Evolutionary conservation across 2,113 vertebrate genomes (phyloP).

Genomic region (Pachycephala philippinensis): DNA sequence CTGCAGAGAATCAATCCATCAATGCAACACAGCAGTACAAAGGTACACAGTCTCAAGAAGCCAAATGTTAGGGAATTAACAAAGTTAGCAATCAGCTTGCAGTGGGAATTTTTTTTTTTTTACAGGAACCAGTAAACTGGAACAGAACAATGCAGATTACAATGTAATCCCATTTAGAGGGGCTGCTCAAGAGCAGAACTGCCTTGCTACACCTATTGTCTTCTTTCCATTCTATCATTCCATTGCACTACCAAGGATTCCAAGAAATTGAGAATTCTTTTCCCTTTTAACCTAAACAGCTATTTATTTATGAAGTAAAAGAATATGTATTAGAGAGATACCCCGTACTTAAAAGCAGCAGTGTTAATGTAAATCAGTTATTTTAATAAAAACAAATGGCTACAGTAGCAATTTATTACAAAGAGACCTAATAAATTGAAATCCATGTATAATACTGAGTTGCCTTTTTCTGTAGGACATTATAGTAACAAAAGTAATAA

Average conservation of each 20-base stretch:
- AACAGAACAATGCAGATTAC: not conserved
- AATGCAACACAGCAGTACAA: not conserved
- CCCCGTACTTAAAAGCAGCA: not conserved
- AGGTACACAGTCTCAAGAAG: not conserved
- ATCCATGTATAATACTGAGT: not conserved
- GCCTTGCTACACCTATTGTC: not conserved
- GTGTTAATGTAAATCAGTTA: not conserved
- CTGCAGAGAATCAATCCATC: not conserved
- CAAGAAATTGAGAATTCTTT: not conserved
- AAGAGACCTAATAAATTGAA: not conserved
- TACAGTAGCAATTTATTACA: not conserved
- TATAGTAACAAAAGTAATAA: not conserved
- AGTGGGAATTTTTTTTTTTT: not conserved
- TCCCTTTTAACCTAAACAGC: not conserved
- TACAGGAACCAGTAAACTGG: not conserved
- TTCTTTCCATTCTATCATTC: not conserved
- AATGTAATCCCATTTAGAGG: not conserved
- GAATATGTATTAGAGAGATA: not conserved
- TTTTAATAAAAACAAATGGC: not conserved
- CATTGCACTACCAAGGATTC: not conserved
- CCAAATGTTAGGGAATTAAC: not conserved
- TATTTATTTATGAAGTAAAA: not conserved
- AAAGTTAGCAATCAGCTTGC: not conserved
- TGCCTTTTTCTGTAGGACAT: not conserved
- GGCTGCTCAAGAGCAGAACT: not conserved